Evolutionary conservation across 2,888 invertebrate species (phyloP).

Genomic region (Limnephilus rhombicus): DNA sequence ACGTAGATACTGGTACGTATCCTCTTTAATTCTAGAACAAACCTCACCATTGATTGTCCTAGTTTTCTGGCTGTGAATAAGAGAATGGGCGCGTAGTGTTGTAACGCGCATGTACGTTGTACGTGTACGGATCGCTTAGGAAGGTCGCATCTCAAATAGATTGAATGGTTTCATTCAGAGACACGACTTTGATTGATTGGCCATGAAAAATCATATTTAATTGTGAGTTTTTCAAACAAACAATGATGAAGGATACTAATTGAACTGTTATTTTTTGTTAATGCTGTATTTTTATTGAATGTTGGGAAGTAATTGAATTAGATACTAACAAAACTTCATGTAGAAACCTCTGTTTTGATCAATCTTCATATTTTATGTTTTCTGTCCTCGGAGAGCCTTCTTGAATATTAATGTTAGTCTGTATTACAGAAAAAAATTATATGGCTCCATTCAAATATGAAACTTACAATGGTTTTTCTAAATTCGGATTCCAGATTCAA

Average conservation of each 20-base stretch:
- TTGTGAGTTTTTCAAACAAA: neutral
- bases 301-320: neutral
- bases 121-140: neutral
- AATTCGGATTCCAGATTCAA: neutral
- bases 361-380: neutral
- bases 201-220: neutral
- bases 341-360: neutral
- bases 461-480: neutral
- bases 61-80: neutral
- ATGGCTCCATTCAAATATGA: neutral
- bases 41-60: neutral
- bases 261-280: neutral
- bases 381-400: neutral
- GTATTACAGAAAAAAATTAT: no score
- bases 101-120: neutral
- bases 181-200: neutral
- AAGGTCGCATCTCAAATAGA: constrained; percentile 16
- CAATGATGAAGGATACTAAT: neutral
- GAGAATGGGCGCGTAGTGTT: neutral
- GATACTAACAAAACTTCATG: neutral
- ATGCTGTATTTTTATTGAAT: neutral
- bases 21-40: neutral
- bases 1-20: neutral
- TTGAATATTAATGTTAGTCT: neutral
- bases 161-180: constrained; percentile 15